Conservation (phyloP, 2,113 vertebrate genomes). For the Microtus oregoni region DNA sequence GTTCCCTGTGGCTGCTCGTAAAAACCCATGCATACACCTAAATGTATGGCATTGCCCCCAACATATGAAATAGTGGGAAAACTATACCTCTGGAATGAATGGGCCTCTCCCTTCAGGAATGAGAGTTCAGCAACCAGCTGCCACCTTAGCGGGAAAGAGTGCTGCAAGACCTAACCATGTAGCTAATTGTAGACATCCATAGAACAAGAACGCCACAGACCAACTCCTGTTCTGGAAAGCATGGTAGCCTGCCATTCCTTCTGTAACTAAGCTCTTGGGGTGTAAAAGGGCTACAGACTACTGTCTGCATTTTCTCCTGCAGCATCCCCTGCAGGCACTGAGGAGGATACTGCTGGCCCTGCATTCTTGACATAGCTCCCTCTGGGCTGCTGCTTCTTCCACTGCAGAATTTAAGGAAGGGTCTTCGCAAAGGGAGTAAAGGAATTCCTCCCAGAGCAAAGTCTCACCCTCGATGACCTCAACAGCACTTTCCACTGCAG, state of each 20-base stretch:
- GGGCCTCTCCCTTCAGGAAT: not conserved
- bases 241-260: not conserved
- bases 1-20: not conserved
- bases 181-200: not conserved
- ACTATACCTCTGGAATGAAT: not conserved
- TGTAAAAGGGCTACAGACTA: not conserved
- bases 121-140: not conserved
- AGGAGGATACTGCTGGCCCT: not conserved
- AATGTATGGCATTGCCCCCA: not conserved
- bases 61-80: not conserved
- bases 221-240: not conserved
- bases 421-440: not conserved
- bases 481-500: not conserved
- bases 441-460: not conserved
- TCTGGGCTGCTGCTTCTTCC: not conserved
- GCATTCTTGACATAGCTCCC: not conserved
- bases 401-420: not conserved
- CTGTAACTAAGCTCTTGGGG: not conserved
- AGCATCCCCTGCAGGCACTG: not conserved
- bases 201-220: not conserved
- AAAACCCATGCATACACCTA: not conserved
- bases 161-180: not conserved
- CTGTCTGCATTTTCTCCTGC: not conserved
- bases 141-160: not conserved
- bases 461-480: no score